Conservation (phyloP, 2,113 vertebrate species). For the Amazona vittata region DNA sequence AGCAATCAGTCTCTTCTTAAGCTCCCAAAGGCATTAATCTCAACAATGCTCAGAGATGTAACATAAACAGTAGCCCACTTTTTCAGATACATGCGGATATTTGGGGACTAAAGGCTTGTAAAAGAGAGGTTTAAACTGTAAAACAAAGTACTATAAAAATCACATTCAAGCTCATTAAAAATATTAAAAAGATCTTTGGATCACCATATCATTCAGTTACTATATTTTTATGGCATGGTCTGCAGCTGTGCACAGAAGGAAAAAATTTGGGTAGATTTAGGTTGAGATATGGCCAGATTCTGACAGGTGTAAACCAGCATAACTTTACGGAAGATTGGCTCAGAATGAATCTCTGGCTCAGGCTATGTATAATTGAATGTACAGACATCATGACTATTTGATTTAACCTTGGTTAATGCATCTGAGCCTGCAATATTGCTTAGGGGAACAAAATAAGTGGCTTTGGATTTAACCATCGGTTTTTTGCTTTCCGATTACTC, state of each 20-base stretch:
- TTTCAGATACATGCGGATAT: not conserved
- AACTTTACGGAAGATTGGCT: not conserved
- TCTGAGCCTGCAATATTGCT: slow-evolving; percentile 23
- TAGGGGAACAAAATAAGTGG: slow-evolving; percentile 18
- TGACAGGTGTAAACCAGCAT: slow-evolving; percentile 9
- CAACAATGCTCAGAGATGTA: not conserved
- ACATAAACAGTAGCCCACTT: not conserved
- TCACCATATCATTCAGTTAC: not conserved
- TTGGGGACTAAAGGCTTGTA: not conserved
- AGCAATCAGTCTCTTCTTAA: not conserved
- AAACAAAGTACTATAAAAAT: not conserved
- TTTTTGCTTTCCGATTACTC: slow-evolving; percentile 29
- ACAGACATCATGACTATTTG: slow-evolving; percentile 19
- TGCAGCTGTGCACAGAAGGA: not conserved
- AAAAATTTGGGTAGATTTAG: not conserved
- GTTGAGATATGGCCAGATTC: not conserved
- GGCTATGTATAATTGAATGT: slow-evolving; percentile 27
- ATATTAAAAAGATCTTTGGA: not conserved
- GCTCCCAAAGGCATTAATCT: not conserved
- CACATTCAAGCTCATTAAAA: not conserved
- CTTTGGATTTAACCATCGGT: slow-evolving; percentile 19
- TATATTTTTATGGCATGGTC: not conserved
- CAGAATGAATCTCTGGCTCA: not conserved
- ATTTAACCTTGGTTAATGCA: slow-evolving; percentile 54
- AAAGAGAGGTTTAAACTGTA: not conserved